These are phyloP conservation scores for Oophaga sylvatica DNA, from an alignment of 2,797 vertebrate genomes.

Conservation along the genomic window DNA sequence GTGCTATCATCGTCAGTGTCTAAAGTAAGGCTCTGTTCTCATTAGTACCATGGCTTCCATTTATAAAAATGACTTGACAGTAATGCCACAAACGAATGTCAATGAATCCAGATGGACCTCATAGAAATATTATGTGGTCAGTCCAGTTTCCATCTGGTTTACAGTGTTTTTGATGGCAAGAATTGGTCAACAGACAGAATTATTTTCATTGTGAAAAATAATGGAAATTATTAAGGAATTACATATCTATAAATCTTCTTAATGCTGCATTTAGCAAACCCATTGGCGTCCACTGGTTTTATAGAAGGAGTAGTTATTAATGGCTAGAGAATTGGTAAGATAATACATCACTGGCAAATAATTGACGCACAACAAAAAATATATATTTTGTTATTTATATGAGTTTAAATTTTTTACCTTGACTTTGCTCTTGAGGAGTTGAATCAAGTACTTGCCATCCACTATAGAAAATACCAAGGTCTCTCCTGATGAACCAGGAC, in stretches of 20 bases:
- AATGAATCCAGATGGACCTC: not conserved
- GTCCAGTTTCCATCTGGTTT: not conserved
- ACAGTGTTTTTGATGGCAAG: not conserved
- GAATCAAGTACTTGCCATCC: conserved; percentile 63
- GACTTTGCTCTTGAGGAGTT: conserved; percentile 62
- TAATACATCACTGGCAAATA: too few species aligned
- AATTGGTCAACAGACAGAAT: not conserved
- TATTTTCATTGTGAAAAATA: not conserved
- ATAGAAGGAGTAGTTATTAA: not conserved
- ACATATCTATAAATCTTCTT: not conserved
- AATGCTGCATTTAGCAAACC: not conserved
- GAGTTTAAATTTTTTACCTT: conserved; percentile 37
- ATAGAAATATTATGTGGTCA: not conserved
- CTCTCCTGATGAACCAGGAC: conserved; percentile 58
- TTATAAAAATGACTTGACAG: not conserved
- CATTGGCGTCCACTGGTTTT: not conserved
- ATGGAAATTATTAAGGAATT: not conserved
- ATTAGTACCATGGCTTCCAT: not conserved
- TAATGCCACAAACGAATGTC: not conserved
- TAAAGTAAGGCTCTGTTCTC: not conserved
- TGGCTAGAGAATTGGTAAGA: too few species aligned
- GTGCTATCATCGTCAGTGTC: not conserved
- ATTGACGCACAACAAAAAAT: too few species aligned
- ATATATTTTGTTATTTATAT: not conserved
- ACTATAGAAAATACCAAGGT: conserved; percentile 46